These are phyloP conservation scores for Scaptomyza reducta DNA, from an alignment of 2,888 invertebrate species.

Conservation along the genomic window DNA sequence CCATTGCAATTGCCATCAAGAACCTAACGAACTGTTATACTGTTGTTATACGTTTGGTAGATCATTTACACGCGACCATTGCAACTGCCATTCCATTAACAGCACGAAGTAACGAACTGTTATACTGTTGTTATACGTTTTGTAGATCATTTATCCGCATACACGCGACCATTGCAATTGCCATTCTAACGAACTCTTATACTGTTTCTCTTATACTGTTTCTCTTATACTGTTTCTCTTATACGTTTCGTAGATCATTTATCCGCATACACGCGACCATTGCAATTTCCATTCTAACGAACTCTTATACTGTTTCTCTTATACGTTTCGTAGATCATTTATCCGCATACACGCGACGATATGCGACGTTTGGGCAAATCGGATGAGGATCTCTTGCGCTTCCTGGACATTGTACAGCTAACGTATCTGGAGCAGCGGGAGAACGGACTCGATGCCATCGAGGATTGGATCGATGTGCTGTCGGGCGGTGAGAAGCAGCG, in stretches of 20 bases:
- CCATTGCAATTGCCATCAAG: neutral
- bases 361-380: constrained; percentile 91
- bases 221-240: too few relatives aligned
- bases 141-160: constrained; percentile 87
- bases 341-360: constrained; percentile 95
- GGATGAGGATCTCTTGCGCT: constrained; percentile 91
- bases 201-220: neutral
- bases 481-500: constrained; percentile 99
- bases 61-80: too few relatives aligned
- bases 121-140: neutral
- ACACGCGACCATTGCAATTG: constrained; percentile 92
- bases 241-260: too few relatives aligned
- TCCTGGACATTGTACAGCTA: constrained; percentile 93
- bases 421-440: constrained; percentile 93
- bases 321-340: constrained; percentile 89
- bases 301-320: neutral
- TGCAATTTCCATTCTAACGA: neutral
- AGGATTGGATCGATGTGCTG: constrained; percentile 99
- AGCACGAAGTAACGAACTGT: too few relatives aligned
- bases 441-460: constrained; percentile 94
- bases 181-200: too few relatives aligned
- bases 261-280: too few relatives aligned
- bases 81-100: too few relatives aligned
- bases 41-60: neutral
- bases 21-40: neutral